These are phyloP conservation scores for Drosophila suboccidentalis DNA, from an alignment of 2,888 invertebrate genomes.

Conservation along the genomic window DNA sequence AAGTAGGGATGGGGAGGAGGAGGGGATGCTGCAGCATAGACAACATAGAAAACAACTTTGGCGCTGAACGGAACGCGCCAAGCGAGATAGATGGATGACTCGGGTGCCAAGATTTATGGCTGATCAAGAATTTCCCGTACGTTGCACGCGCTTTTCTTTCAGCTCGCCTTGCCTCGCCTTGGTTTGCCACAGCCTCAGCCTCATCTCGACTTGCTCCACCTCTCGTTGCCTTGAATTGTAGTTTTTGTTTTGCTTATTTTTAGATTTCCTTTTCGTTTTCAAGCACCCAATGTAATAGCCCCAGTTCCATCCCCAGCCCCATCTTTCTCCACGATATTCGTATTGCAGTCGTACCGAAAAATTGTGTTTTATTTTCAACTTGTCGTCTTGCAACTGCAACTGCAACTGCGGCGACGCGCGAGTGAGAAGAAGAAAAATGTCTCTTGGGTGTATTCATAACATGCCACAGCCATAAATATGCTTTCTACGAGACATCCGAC, in stretches of 20 bases:
- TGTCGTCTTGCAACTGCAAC: slow-evolving; percentile 43
- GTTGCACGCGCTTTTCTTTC: slow-evolving; percentile 62
- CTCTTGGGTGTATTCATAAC: slow-evolving; percentile 81
- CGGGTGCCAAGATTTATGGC: slow-evolving; percentile 82
- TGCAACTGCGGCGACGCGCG: slow-evolving; percentile 27
- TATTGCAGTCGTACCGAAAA: slow-evolving; percentile 31
- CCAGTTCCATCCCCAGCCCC: not conserved
- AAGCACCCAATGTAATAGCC: slow-evolving; percentile 60
- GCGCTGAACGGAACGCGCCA: slow-evolving; percentile 77
- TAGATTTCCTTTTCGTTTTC: slow-evolving; percentile 70
- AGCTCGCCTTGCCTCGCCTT: slow-evolving; percentile 1
- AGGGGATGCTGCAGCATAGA: slow-evolving; percentile 24
- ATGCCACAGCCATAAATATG: slow-evolving; percentile 80
- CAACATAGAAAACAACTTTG: slow-evolving; percentile 75
- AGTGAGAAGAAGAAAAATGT: slow-evolving; percentile 81
- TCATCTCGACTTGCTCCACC: slow-evolving; percentile 18
- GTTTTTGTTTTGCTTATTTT: slow-evolving; percentile 65
- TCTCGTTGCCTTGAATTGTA: slow-evolving; percentile 36
- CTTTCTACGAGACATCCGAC: slow-evolving; percentile 74
- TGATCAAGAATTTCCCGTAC: slow-evolving; percentile 83
- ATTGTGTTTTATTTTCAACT: slow-evolving; percentile 43
- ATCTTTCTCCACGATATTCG: not conserved
- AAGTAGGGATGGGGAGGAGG: not conserved
- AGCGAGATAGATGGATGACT: slow-evolving; percentile 82
- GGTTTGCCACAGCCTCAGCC: not conserved